Base-by-base conservation (phyloP, 2,113 vertebrate species). In the Orientallactaga bullata region DNA sequence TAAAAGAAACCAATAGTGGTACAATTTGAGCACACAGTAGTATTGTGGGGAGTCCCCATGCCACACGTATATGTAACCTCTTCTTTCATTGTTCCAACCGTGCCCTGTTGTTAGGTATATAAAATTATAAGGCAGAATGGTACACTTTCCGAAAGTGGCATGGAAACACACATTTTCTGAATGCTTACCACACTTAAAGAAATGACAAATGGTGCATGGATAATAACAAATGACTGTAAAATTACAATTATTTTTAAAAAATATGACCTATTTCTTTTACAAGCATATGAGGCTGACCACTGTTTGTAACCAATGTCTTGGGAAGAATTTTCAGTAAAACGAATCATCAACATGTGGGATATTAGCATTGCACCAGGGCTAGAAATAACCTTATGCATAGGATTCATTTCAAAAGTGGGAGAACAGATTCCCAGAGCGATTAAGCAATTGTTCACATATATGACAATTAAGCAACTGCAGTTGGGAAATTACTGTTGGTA, bases 311-410 rank as follows among this genome's bases (percentile, higher is more conserved):
- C 17, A 66, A 2, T 3, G 8, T 76, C 35, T 95, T n/a, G n/a
- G 74, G 60, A 81, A 93, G 21, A 79, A 69, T 85, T 94, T 95
- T 93, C 39, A 92, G 13, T 16, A 77, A 71, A 92, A 90, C 47
- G 47, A 90, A 82, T 84, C 82, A 79, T 21, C 88, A 47, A 12
- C 12, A 1, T 26, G 47, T 47, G 15, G 51, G 89, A 88, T 79
- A 20, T 63, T 81, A 88, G 30, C 61, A 63, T 68, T 63, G 1
- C 30, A 63, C 35, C 61, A 39, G 35, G n/a, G 2, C 24, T 20
- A 79, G 77, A 94, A 91, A 93, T 78, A 91, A 84, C 68, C 42
- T 66, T 66, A 26, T 37, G 55, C 18, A 77, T 18, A 35, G 37
- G 60, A 11, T 24, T 79, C 65, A 58, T 68, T 91, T 89, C 23